Percentiles rank a stretch among this genome's conserved stretches.
These are phyloP conservation scores for Lamprotornis superbus DNA, from an alignment of 2,113 vertebrate genomes.

Conservation along the genomic window DNA sequence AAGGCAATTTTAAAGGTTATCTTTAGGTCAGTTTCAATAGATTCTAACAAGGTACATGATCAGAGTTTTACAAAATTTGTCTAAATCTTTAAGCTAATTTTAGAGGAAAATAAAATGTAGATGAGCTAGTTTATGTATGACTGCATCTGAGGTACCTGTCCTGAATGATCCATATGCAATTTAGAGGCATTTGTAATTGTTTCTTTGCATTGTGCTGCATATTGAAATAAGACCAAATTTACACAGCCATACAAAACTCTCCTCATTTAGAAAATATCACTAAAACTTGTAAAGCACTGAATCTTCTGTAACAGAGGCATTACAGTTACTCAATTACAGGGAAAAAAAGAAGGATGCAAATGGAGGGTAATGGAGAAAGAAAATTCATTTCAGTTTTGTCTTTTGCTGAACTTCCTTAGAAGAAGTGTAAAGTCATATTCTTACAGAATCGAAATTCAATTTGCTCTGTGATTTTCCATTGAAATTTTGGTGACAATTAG, in stretches of 20 bases:
- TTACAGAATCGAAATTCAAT: background rate
- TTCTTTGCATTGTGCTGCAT: background rate
- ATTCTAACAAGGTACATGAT: background rate
- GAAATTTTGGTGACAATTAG: background rate
- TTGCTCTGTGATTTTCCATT: background rate
- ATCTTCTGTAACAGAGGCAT: background rate
- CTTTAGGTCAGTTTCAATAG: background rate
- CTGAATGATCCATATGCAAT: background rate
- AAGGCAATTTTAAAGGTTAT: slow-evolving; percentile 24
- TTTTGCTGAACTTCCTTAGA: background rate
- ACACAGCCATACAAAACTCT: background rate
- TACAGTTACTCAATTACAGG: background rate
- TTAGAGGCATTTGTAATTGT: background rate
- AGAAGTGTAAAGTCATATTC: background rate
- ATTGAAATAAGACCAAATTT: background rate
- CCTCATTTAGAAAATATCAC: background rate
- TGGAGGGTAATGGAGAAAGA: background rate
- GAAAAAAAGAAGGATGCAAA: background rate
- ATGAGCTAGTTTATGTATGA: background rate
- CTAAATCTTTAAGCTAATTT: background rate
- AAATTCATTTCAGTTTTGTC: background rate
- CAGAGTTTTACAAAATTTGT: background rate
- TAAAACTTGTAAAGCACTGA: background rate
- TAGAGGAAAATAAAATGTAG: background rate
- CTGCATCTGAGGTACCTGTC: background rate